Evolutionary conservation across 2,888 invertebrate species (phyloP).

Genomic region (Timandra comae): DNA sequence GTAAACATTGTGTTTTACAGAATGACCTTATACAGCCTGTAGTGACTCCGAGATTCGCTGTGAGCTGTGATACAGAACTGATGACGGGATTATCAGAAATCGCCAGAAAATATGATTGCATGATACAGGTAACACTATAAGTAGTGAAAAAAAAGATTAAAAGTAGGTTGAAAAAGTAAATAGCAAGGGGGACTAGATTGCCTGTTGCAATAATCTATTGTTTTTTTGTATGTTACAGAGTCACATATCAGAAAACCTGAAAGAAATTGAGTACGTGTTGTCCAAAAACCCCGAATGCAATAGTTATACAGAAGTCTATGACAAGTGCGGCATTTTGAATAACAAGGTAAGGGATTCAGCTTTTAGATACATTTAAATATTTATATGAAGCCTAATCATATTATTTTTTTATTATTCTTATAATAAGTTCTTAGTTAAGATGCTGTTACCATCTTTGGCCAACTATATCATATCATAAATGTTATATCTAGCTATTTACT

Average conservation of each 20-base stretch:
- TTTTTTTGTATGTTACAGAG: no score
- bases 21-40: slow-evolving; percentile 83
- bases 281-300: slow-evolving; percentile 71
- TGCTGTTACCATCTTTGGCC: no score
- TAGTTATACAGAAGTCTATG: slow-evolving; percentile 86
- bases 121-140: slow-evolving; percentile 86
- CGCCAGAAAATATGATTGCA: slow-evolving; percentile 80
- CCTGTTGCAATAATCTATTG: no score
- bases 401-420: no score
- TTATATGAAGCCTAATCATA: no score
- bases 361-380: no score
- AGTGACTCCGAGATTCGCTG: slow-evolving; percentile 90
- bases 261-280: slow-evolving; percentile 82
- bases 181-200: no score
- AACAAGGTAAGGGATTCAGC: slow-evolving; percentile 84
- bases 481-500: no score
- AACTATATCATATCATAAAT: no score
- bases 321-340: slow-evolving; percentile 83
- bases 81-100: slow-evolving; percentile 81
- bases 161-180: no score
- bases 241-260: slow-evolving; percentile 88
- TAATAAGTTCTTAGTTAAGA: no score
- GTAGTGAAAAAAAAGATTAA: no score
- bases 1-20: slow-evolving; percentile 74
- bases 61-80: slow-evolving; percentile 84